These are phyloP conservation scores for Pseudotriccus pelzelni DNA, from an alignment of 2,797 vertebrate genomes.

Conservation along the genomic window DNA sequence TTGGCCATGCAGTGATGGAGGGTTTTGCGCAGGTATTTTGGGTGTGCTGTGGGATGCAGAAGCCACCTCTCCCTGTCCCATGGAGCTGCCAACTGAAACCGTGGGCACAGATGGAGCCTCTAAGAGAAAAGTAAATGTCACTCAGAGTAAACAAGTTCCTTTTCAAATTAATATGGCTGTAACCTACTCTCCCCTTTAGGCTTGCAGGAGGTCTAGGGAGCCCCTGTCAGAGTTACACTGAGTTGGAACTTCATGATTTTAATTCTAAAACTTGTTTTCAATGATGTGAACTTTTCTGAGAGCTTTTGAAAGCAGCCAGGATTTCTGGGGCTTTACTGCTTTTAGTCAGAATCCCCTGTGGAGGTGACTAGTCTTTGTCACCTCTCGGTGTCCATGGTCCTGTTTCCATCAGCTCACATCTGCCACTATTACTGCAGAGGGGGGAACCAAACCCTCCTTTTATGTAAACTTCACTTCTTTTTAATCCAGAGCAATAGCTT, in stretches of 20 bases:
- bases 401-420: neutral
- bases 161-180: neutral
- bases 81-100: neutral
- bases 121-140: neutral
- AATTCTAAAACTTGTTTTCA: neutral
- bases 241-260: neutral
- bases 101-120: rapidly evolving
- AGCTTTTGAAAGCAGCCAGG: neutral
- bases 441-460: neutral
- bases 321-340: neutral
- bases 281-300: rapidly evolving
- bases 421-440: neutral
- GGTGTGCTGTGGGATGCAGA: neutral
- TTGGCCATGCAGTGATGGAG: neutral
- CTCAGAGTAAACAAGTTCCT: rapidly evolving
- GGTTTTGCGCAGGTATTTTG: neutral
- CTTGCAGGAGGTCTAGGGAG: neutral
- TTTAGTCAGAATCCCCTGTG: neutral
- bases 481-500: slow-evolving; percentile 13
- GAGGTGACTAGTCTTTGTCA: neutral
- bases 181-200: neutral
- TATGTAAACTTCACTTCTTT: slow-evolving; percentile 5
- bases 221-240: neutral
- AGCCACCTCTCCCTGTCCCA: neutral
- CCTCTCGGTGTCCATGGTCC: neutral